Evolutionary conservation across 1,140 invertebrate genomes (phyloP), one percentile per base, ranked within the genome.

Genomic region (Drosophila equinoxialis): DNA sequence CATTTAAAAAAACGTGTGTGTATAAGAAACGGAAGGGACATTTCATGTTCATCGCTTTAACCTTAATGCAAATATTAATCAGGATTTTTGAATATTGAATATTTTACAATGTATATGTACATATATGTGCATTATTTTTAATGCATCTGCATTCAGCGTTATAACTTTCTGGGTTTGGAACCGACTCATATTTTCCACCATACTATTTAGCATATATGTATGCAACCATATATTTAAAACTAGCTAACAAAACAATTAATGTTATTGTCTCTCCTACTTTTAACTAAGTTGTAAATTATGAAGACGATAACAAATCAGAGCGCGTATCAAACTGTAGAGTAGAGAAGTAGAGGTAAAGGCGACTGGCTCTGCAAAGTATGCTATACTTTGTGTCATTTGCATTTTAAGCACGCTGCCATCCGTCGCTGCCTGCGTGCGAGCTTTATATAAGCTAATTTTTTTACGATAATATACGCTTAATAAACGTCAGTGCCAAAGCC

Each of bases 381-480:
- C 62, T 77, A 77, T 57, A 70, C 23, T 65, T 62, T 58, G 54
- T 71, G 55, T 77, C 74, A 77, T 77, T 71, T 71, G 67, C 74
- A 71, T 77, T 77, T 77, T 48, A 77, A 76, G 60, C 42, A 60
- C 57, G 33, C 65, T 48, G 42, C 11, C 17, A 11, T 59, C 39
- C 64, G 6, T 37, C 30, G 20, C 58, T 60, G 59, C 45, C 41
- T 70, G n/a, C 48, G 60, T 71, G 65, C 66, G 71, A 70, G 58
- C 83, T 83, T 72, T 65, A 83, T 71, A 79, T 67, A 68, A 74
- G 79, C 81, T 82, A 82, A 82, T 82, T 79, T 82, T 77, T 82
- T 82, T 82, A 82, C 71, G 79, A 75, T 82, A 78, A 82, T 82
- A 78, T 75, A 67, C 71, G 68, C 65, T 78, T 82, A 79, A 82